Evolutionary conservation across 1,140 invertebrate genomes (phyloP).

Genomic region (Drosophila nigromelanica): DNA sequence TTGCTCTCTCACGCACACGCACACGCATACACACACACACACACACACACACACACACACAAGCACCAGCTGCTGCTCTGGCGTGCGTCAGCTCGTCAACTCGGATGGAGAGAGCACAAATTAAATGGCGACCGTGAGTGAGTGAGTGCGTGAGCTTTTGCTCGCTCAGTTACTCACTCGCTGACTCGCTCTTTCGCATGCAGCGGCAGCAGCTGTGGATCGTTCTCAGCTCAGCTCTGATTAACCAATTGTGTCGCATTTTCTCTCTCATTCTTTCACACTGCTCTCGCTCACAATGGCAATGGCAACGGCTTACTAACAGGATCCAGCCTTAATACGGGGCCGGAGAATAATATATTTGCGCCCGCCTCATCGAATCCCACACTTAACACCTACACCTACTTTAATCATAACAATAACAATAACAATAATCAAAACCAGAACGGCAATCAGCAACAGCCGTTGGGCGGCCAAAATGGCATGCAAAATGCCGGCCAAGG

Average conservation of each 20-base stretch:
- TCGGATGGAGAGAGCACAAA: not conserved
- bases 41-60: slow-evolving; percentile 7
- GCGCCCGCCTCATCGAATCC: slow-evolving; percentile 81
- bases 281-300: slow-evolving; percentile 6
- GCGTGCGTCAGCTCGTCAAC: not conserved
- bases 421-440: slow-evolving; percentile 38
- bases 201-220: not conserved
- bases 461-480: slow-evolving; percentile 2
- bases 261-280: slow-evolving; percentile 31
- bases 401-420: slow-evolving; percentile 51
- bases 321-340: slow-evolving; percentile 83
- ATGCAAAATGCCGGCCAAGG: slow-evolving; percentile 1
- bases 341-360: slow-evolving; percentile 81
- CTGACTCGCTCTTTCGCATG: slow-evolving; percentile 4
- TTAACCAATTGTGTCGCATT: slow-evolving; percentile 10
- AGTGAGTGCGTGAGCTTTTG: not conserved
- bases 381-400: slow-evolving; percentile 78
- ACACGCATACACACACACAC: slow-evolving; percentile 6
- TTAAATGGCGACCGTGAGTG: not conserved
- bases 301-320: slow-evolving; percentile 26
- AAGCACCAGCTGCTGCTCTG: not conserved
- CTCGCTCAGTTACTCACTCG: not conserved
- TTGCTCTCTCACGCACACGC: slow-evolving; percentile 36
- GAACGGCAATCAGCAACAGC: slow-evolving; percentile 21
- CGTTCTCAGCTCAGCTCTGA: slow-evolving; percentile 2